Conservation (phyloP, 2,113 vertebrate species). For the Phoenicopterus ruber region DNA sequence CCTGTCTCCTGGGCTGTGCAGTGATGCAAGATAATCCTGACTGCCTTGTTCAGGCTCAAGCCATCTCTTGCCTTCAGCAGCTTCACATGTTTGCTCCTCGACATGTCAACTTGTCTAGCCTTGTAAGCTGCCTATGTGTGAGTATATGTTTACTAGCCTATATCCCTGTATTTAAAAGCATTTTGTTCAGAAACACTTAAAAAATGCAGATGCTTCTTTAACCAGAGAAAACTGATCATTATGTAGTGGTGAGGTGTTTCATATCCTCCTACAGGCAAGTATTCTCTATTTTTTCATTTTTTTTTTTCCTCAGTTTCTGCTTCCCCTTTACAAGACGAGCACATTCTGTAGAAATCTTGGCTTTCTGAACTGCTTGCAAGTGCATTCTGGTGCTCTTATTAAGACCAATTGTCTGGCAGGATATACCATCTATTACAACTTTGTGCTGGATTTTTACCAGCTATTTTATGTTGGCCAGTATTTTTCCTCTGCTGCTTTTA, state of each 20-base stretch:
- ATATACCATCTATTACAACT: neutral
- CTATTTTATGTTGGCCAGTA: neutral
- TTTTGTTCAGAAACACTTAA: neutral
- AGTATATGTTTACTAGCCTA: conserved; percentile 65
- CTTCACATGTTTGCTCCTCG: conserved; percentile 94
- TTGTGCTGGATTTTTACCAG: neutral
- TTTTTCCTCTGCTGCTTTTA: neutral
- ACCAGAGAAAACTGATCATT: neutral
- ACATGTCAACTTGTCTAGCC: conserved; percentile 84
- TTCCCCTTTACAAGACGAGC: neutral
- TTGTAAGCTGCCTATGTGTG: conserved; percentile 90
- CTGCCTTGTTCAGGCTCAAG: conserved; percentile 87
- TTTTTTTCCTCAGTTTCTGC: neutral
- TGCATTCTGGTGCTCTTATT: neutral
- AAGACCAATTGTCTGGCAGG: neutral
- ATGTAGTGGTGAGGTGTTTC: neutral
- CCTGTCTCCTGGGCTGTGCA: conserved; percentile 84
- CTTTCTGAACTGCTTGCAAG: neutral
- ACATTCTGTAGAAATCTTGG: neutral
- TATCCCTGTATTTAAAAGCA: neutral
- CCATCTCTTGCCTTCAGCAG: conserved; percentile 92
- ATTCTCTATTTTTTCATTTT: neutral
- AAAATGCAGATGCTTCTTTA: neutral
- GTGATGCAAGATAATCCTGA: conserved; percentile 88
- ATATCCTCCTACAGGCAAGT: neutral